Evolutionary conservation across 2,797 vertebrate species (phyloP), one percentile per base, ranked within the genome.

Genomic region (Aldrovandia affinis): DNA sequence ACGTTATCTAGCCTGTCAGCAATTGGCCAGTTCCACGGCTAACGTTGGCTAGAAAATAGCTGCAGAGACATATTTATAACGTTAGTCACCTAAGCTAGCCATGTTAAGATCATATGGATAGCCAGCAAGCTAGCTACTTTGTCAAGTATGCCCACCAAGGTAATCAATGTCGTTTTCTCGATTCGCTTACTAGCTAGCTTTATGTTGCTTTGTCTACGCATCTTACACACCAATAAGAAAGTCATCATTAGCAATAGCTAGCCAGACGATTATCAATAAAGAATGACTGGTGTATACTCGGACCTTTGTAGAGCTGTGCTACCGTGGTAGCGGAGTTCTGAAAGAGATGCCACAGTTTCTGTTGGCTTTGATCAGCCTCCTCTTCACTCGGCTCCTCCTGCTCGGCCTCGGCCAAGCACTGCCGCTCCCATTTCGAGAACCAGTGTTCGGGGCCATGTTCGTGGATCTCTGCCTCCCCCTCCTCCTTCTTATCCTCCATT

Each of bases 361-460:
- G 95, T 55, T 91, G 95, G 86, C 93, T 94, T 44, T 95, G 95
- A 28, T 96, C 96, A 1, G 93, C 94, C 88, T 96, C 96, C 86
- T 96, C 96, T 55, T 98, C 97, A 86, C 92, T 95, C 50, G 96
- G 95, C 87, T 96, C 96, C 91, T 96, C 94, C 92, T 97, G 97
- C 83, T 98, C 97, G 86, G 97, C 97, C 94, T 97, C 97, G 5
- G 97, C 97, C 89, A 99, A 91, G 86, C 98, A 99, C 94, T 99
- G 98, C 85, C 97, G 96, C 95, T 99, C 98, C 98, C 98, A 99
- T 91, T 98, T 98, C 86, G 96, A 97, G 93, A 99, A 99, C 98
- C 98, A 99, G 90, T 99, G 97, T 90, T 99, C 98, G n/a, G 98
- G 98, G 89, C 98, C 97, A 95, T 99, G 98, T 90, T 98, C 98